Base-by-base conservation (phyloP, 2,888 invertebrate genomes). In the Tipula helvola region DNA sequence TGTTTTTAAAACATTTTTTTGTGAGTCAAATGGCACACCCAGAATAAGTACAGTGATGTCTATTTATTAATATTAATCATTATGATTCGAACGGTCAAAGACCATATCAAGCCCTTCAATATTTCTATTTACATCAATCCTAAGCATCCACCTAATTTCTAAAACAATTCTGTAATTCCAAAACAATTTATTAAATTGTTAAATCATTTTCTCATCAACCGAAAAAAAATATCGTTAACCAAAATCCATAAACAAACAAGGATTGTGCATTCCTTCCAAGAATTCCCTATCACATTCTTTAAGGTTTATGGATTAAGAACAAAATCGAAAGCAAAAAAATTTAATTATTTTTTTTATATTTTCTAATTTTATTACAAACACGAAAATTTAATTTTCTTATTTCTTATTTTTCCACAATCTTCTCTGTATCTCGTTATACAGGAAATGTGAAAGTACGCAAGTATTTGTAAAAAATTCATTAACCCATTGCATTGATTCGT, bases 381-480 rank as follows among this genome's bases (percentile, higher is more conserved):
- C 39, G 39, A n/a, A 52, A 52, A 52, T 52, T 84, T 12, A 1
- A 84, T 44, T 86, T 86, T 86, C 13, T 44, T 42, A 41, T 47
- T 44, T 44, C 10, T 7, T 44, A 8, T 86, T 2, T 85, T 13
- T 39, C 3, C 10, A 85, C 28, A 13, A 42, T 86, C 12, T 36
- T 47, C 52, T 71, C 28, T 28, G 1, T 28, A 28, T 28, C 1
- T 28, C 28, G 10, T 92, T 92, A 28, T 28, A 0, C 93, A 97
- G 97, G 89, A 97, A 97, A 93, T 98, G 97, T 90, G 95, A 96
- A 84, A 96, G 96, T 87, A 95, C 96, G 2, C 96, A 97, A 90
- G 96, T 98, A 16, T 97, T 96, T 91, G 96, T 97, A 83, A 94
- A 96, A 89, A 95, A 95, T 88, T 95, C 96, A 0, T 93, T 95